A percentile compares a stretch with the other conserved stretches of the same genome.
phyloP scores from a whole-genome alignment of 2,797 vertebrate species.

The Gallinago stenura region DNA sequence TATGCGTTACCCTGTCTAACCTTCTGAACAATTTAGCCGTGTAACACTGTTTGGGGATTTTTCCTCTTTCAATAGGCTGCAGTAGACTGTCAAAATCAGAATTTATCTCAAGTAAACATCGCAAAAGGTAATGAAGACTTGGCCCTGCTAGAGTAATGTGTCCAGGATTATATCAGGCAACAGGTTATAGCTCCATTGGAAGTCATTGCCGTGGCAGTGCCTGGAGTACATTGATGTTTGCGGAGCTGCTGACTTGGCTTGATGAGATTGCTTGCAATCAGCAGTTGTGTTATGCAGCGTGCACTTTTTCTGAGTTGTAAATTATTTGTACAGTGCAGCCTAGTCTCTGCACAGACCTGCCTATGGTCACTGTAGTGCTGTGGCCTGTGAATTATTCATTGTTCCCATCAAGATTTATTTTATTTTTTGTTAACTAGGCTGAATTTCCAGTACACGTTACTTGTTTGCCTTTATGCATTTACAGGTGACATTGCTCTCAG shows the following conservation, averaged over 20 bases:
- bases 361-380: not conserved
- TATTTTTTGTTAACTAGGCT: not conserved
- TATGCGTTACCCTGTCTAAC: not conserved
- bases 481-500: not conserved
- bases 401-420: not conserved
- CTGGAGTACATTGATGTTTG: not conserved
- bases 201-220: not conserved
- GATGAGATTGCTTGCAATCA: conserved; percentile 13
- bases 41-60: not conserved
- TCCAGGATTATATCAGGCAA: not conserved
- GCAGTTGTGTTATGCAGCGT: not conserved
- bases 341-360: not conserved
- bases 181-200: not conserved
- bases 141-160: not conserved
- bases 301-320: not conserved
- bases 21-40: not conserved
- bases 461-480: not conserved
- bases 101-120: not conserved
- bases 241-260: conserved; percentile 41
- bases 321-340: not conserved
- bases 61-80: not conserved
- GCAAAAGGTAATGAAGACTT: not conserved
- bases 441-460: not conserved
- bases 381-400: conserved; percentile 31
- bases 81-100: not conserved